These are phyloP conservation scores for Leistus spinibarbis DNA, from an alignment of 2,888 invertebrate genomes.

Conservation along the genomic window DNA sequence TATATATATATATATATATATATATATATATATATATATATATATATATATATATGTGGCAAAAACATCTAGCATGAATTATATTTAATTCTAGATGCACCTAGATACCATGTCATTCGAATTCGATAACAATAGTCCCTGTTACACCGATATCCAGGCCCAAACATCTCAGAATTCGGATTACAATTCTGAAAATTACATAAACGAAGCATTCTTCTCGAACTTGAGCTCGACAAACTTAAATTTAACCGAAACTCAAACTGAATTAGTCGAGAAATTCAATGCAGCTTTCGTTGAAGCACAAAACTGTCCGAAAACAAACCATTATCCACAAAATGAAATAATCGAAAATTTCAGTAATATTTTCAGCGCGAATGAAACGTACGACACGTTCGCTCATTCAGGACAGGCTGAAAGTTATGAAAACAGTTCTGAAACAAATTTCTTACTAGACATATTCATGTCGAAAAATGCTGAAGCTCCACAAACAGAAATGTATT, in stretches of 20 bases:
- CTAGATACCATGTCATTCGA: slow-evolving; percentile 21
- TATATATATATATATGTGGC: background rate
- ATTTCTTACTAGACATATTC: slow-evolving; percentile 27
- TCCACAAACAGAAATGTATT: slow-evolving; percentile 1
- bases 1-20: background rate
- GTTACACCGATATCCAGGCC: background rate
- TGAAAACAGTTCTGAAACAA: slow-evolving; percentile 13
- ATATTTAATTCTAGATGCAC: slow-evolving; percentile 14
- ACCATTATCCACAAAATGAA: background rate
- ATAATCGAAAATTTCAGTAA: slow-evolving; percentile 9
- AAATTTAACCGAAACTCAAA: slow-evolving; percentile 47
- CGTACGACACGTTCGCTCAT: background rate
- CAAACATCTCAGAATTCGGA: slow-evolving; percentile 1
- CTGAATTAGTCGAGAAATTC: slow-evolving; percentile 56
- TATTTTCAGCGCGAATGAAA: background rate
- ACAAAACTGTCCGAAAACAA: slow-evolving; percentile 45
- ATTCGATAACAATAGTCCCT: background rate
- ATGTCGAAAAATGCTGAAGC: slow-evolving; percentile 12
- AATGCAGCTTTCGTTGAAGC: slow-evolving; percentile 57
- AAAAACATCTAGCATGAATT: background rate
- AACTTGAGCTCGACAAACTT: slow-evolving; percentile 1
- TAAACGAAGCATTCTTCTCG: slow-evolving; percentile 14
- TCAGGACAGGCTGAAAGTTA: background rate
- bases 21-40: background rate
- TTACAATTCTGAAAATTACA: slow-evolving; percentile 12